Percentiles rank a stretch among this genome's conserved stretches.
These are phyloP conservation scores for Idaea aversata DNA, from an alignment of 2,888 invertebrate genomes.

Conservation along the genomic window DNA sequence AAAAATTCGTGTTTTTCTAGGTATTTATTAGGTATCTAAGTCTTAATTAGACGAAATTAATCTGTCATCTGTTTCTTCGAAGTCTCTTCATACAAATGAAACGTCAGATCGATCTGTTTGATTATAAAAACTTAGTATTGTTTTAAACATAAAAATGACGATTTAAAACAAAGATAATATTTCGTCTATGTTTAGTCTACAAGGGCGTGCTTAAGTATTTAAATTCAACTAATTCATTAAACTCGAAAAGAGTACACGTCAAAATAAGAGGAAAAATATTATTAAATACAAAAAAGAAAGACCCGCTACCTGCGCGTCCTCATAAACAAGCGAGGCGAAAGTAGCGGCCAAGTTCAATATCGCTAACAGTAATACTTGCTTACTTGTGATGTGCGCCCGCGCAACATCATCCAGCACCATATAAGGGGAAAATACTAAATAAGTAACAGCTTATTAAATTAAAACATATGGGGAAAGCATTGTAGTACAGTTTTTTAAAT, in stretches of 20 bases:
- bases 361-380: constrained; percentile 64
- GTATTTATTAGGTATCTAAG: too few species aligned
- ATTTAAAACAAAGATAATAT: too few species aligned
- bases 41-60: too few species aligned
- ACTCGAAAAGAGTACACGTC: not conserved
- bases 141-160: too few species aligned
- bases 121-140: too few species aligned
- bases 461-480: too few species aligned
- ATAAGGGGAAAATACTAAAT: constrained; percentile 11
- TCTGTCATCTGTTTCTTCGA: too few species aligned
- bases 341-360: constrained; percentile 75
- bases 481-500: not conserved
- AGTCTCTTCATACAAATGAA: too few species aligned
- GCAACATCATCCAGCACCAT: constrained; percentile 29
- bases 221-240: not conserved
- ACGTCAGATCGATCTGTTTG: too few species aligned
- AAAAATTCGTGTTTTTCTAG: too few species aligned
- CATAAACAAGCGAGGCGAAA: constrained; percentile 62
- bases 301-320: constrained; percentile 45
- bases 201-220: too few species aligned
- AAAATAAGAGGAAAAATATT: not conserved
- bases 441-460: constrained; percentile 9
- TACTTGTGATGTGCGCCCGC: constrained; percentile 31
- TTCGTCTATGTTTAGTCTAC: too few species aligned
- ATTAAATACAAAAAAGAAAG: not conserved